Percentiles rank a stretch among this genome's conserved stretches.
Evolutionary conservation across 2,797 vertebrate species (phyloP).

Genomic region (Melanogrammus aeglefinus): DNA sequence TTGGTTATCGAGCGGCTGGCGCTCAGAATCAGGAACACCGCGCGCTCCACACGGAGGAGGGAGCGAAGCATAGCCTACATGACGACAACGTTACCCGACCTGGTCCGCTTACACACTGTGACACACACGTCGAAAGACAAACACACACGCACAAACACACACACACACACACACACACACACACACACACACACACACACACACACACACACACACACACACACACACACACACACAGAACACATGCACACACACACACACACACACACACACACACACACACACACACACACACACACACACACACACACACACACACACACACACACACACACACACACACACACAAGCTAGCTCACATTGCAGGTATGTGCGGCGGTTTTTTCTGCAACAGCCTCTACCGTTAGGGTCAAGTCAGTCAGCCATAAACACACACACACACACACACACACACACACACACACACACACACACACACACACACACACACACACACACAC

Average conservation of each 20-base stretch:
- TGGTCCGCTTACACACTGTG: neutral
- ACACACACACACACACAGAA: conserved; percentile 15
- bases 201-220: conserved; percentile 12
- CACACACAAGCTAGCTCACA: conserved; percentile 30
- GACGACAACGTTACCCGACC: neutral
- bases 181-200: conserved; percentile 14
- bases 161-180: conserved; percentile 13
- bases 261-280: neutral
- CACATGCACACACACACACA: too few relatives aligned
- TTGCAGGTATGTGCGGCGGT: conserved; percentile 50
- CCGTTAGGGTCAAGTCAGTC: conserved; percentile 39
- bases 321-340: conserved; percentile 12
- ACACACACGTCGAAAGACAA: too few relatives aligned
- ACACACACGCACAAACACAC: conserved; percentile 12
- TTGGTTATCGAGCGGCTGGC: neutral
- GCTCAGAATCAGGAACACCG: neutral
- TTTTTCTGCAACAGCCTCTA: conserved; percentile 32
- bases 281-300: conserved; percentile 3
- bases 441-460: conserved; percentile 9
- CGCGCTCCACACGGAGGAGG: neutral
- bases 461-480: conserved; percentile 8
- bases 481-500: conserved; percentile 7
- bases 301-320: conserved; percentile 10
- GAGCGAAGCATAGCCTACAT: neutral
- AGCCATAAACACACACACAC: conserved; percentile 15